phyloP scores from a whole-genome alignment of 2,113 vertebrate species.

The Pogona vitticeps region DNA sequence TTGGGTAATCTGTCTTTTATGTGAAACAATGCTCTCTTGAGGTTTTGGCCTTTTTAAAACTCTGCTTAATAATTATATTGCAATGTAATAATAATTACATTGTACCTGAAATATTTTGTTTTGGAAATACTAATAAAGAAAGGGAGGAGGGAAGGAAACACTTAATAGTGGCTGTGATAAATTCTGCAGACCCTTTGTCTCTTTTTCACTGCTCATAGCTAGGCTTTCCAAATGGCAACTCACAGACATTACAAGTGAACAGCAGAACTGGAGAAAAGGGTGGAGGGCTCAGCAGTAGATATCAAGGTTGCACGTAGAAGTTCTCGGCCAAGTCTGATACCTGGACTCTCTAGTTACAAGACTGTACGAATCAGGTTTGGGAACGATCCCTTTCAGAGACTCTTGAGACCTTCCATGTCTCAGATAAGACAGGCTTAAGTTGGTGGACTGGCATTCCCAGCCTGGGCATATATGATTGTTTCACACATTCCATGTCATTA shows the following conservation, averaged over 20 bases:
- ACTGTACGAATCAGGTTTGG: neutral
- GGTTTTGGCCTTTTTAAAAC: neutral
- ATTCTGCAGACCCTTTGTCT: neutral
- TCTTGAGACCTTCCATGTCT: neutral
- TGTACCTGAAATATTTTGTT: neutral
- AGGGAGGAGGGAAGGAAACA: neutral
- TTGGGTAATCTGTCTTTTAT: neutral
- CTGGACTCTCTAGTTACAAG: neutral
- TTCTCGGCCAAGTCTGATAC: too few relatives aligned
- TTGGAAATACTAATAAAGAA: neutral
- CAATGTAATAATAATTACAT: neutral
- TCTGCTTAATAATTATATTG: neutral
- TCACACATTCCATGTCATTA: neutral
- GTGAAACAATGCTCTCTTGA: neutral
- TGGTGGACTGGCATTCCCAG: too few relatives aligned
- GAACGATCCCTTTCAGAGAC: neutral
- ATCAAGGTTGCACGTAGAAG: neutral
- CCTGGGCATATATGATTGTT: neutral
- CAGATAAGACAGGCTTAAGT: neutral
- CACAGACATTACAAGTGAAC: neutral
- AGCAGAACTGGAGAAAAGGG: neutral
- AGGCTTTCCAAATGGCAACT: neutral
- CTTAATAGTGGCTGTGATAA: neutral
- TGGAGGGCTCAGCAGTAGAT: neutral
- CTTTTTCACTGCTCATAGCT: neutral